A percentile compares a stretch with the other conserved stretches of the same genome.
Evolutionary conservation across 2,888 invertebrate species (phyloP).

Genomic region (Scelioninae gen. 2): DNA sequence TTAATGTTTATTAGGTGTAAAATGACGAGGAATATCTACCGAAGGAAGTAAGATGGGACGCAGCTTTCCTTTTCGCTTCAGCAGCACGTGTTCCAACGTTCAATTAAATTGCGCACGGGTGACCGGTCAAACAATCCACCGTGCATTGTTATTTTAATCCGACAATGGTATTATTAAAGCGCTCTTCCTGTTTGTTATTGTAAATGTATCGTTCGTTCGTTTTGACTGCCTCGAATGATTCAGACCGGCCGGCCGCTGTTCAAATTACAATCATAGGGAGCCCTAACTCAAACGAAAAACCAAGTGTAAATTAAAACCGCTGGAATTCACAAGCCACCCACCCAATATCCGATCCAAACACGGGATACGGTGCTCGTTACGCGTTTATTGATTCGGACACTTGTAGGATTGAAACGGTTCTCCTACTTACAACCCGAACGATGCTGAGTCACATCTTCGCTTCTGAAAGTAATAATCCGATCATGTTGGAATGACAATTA

Average conservation of each 20-base stretch:
- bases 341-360: conserved; percentile 22
- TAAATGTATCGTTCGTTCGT: conserved; percentile 46
- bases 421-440: conserved; percentile 9
- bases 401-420: conserved; percentile 39
- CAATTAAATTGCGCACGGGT: conserved; percentile 44
- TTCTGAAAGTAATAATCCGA: conserved; percentile 38
- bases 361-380: conserved; percentile 8
- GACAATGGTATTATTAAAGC: conserved; percentile 61
- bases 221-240: conserved; percentile 28
- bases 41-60: not conserved
- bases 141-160: conserved; percentile 59
- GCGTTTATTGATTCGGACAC: conserved; percentile 36
- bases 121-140: conserved; percentile 53
- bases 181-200: conserved; percentile 63
- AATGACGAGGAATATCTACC: too few relatives aligned
- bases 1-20: too few relatives aligned
- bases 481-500: conserved; percentile 35
- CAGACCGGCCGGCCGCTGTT: not conserved
- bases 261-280: not conserved
- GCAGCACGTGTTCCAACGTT: conserved; percentile 50
- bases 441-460: conserved; percentile 38
- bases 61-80: conserved; percentile 26
- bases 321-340: too few relatives aligned
- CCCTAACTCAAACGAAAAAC: conserved; percentile 2
- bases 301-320: conserved; percentile 3